Percentiles rank a stretch among this genome's conserved stretches.
These are phyloP conservation scores for Cordylochernes scorpioides DNA, from an alignment of 2,888 invertebrate species.

Conservation along the genomic window DNA sequence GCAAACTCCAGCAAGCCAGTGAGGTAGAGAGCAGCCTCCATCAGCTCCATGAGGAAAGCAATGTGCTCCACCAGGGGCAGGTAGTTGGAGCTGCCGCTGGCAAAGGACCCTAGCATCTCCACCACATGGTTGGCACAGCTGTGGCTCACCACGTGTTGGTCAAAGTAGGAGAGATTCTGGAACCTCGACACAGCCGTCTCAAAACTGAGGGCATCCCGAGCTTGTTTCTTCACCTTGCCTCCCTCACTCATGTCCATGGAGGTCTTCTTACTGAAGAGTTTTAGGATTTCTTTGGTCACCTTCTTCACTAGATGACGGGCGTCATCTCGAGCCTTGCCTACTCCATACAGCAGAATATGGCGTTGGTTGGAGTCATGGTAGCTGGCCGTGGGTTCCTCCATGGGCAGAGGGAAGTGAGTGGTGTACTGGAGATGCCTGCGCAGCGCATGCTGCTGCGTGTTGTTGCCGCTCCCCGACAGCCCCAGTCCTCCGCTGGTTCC, in stretches of 20 bases:
- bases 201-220: conserved; percentile 64
- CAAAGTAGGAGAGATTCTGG: conserved; percentile 63
- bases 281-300: conserved; percentile 86
- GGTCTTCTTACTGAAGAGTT: conserved; percentile 82
- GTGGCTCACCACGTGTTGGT: conserved; percentile 84
- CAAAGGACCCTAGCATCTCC: conserved; percentile 71
- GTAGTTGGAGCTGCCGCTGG: conserved; percentile 50
- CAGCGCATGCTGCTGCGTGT: neutral
- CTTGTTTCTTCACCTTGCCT: conserved; percentile 68
- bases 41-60: conserved; percentile 78
- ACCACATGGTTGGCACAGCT: conserved; percentile 64
- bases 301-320: conserved; percentile 75
- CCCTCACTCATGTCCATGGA: conserved; percentile 79
- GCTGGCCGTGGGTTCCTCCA: conserved; percentile 43
- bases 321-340: conserved; percentile 75
- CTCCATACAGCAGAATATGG: conserved; percentile 76
- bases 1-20: conserved; percentile 78
- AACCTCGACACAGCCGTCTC: conserved; percentile 52
- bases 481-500: neutral
- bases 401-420: conserved; percentile 76
- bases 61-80: conserved; percentile 79
- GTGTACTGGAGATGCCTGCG: conserved; percentile 72
- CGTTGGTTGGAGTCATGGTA: conserved; percentile 81
- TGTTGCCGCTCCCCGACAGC: neutral
- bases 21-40: conserved; percentile 82